Evolutionary conservation across 2,113 vertebrate genomes (phyloP).

Genomic region (Sinocyclocheilus anophthalmus): DNA sequence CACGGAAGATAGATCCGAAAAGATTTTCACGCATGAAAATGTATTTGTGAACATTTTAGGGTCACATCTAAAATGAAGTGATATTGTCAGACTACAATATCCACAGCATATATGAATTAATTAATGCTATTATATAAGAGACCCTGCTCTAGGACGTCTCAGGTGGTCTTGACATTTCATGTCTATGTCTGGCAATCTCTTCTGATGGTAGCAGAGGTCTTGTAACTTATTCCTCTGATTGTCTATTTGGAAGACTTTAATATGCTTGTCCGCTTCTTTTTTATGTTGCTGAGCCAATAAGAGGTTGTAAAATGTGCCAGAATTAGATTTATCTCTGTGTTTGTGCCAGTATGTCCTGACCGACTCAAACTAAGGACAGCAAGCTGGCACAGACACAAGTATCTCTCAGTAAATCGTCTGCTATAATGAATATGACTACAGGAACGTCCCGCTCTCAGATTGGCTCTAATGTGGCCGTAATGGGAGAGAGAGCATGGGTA

Average conservation of each 20-base stretch:
- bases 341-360: constrained; percentile 4
- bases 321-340: constrained; percentile 25
- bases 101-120: background rate
- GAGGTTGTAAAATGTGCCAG: constrained; percentile 24
- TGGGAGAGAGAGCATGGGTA: constrained; percentile 45
- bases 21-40: too few relatives aligned
- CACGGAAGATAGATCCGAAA: too few relatives aligned
- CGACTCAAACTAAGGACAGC: constrained; percentile 18
- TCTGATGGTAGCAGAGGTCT: background rate
- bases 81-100: background rate
- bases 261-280: background rate
- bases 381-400: constrained; percentile 57
- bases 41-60: background rate
- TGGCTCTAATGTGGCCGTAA: constrained; percentile 64
- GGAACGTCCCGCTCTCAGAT: constrained; percentile 18
- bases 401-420: constrained; percentile 54
- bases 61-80: background rate
- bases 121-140: background rate
- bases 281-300: constrained; percentile 22
- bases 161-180: background rate
- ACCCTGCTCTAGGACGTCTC: background rate
- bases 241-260: background rate
- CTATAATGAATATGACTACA: constrained; percentile 53
- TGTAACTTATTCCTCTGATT: background rate
- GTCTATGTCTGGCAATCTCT: background rate